Percentiles rank a stretch among this genome's conserved stretches.
These are phyloP conservation scores for Tetrapedia diversipes DNA, from an alignment of 2,888 invertebrate genomes.

Conservation along the genomic window DNA sequence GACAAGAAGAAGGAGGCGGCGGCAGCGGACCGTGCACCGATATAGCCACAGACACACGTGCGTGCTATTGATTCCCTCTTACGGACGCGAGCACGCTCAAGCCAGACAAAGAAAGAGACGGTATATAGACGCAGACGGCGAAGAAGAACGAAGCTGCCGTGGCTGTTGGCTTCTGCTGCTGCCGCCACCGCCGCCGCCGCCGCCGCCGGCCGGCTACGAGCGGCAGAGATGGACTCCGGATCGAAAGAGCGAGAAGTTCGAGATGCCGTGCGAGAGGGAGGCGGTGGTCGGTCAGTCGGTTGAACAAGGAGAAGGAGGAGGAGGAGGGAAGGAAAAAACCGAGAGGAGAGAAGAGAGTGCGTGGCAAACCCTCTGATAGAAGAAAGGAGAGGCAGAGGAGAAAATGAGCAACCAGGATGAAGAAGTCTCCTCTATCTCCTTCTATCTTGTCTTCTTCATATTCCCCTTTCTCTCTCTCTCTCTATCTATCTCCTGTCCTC, in stretches of 20 bases:
- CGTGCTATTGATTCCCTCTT: constrained; percentile 63
- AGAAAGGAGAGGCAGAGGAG: constrained; percentile 58
- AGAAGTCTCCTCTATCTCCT: background rate
- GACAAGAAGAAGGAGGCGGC: constrained; percentile 12
- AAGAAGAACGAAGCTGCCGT: constrained; percentile 65
- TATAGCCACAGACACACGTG: constrained; percentile 39
- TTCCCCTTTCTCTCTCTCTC: background rate
- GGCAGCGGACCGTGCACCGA: constrained; percentile 3
- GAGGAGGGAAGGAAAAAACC: constrained; percentile 13
- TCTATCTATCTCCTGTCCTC: background rate
- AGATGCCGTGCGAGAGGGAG: constrained; percentile 19
- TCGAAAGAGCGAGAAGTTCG: constrained; percentile 63
- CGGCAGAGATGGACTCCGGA: constrained; percentile 65
- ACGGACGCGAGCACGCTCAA: constrained; percentile 9
- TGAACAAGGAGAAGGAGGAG: constrained; percentile 9
- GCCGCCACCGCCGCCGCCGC: constrained; percentile 56
- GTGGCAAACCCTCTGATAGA: constrained; percentile 39
- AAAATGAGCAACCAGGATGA: constrained; percentile 56
- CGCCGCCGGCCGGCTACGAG: constrained; percentile 48
- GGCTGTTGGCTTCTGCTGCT: constrained; percentile 60
- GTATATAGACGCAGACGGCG: constrained; percentile 52
- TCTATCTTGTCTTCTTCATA: too few relatives aligned
- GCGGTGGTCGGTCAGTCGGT: too few relatives aligned
- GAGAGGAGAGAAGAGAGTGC: constrained; percentile 46
- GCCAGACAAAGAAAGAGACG: constrained; percentile 26